Evolutionary conservation across 2,888 invertebrate species (phyloP), one percentile per base, ranked within the genome.

Genomic region (Caenorhabditis sp.): DNA sequence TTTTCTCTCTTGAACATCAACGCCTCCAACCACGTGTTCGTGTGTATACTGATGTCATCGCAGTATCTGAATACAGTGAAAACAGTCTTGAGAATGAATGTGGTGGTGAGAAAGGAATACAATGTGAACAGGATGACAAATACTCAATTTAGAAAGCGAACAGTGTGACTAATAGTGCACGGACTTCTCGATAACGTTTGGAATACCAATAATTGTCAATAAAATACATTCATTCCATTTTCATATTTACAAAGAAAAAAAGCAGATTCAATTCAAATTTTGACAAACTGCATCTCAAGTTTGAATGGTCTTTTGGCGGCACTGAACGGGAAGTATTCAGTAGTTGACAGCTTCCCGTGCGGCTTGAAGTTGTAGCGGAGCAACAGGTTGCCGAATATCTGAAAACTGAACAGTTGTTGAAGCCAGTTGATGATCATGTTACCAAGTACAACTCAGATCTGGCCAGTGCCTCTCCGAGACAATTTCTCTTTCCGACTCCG

Each of bases 391-490:
- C 80, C 80, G 20, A 80, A 55, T 18, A 80, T 80, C 80, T 80
- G 58, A 65, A 80, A 55, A 22, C 9, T 32, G 32, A 32, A 32
- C 9, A 13, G 13, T 40, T 40, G 6, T 5, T 22, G 1, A 20
- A 11, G n/a, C 6, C 20, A n/a, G 4, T 35, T 58, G 15, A 51
- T 18, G 5, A 15, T 26, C 74, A n/a, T n/a, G n/a, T 71, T 18
- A 86, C 85, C 81, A 86, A 69, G 37, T 84, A 86, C 11, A 86
- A 28, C 40, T 86, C 86, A 2, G 77, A 68, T 70, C 80, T 79
- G 6, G 86, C 86, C 53, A 86, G 26, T 1, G 77, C 61, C 64
- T 86, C 85, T 37, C 85, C 85, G 0, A 74, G 72, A 62, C 85
- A 86, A 1, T 74, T 9, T 18, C 84, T 8, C 32, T 86, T 84